Conservation (phyloP, 64 coral and sea anemone genomes). For the Porites lutea region DNA sequence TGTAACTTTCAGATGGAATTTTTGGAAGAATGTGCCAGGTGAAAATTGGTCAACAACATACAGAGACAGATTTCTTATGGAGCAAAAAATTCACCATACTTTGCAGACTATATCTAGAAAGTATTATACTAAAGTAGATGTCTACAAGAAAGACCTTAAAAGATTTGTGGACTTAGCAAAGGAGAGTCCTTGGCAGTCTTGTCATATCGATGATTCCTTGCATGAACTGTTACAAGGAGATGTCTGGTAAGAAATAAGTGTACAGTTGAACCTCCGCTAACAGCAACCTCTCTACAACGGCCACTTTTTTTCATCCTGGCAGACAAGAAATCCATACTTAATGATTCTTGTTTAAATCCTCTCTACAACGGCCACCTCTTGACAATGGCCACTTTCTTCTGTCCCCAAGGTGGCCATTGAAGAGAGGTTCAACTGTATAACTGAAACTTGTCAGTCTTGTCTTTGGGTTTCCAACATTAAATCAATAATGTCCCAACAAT, state of each 20-base stretch:
- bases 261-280: too few species aligned
- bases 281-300: too few species aligned
- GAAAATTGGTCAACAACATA: slow-evolving; percentile 63
- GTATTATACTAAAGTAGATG: slow-evolving; percentile 64
- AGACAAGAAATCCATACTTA: too few species aligned
- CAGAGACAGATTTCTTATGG: slow-evolving; percentile 65
- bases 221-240: slow-evolving; percentile 56
- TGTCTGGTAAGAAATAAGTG: slow-evolving; percentile 7
- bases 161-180: slow-evolving; percentile 39
- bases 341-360: too few species aligned
- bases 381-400: too few species aligned
- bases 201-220: slow-evolving; percentile 26
- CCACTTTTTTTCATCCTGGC: too few species aligned
- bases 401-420: too few species aligned
- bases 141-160: slow-evolving; percentile 49
- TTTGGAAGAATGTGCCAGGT: slow-evolving; percentile 58
- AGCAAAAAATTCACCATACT: slow-evolving; percentile 34
- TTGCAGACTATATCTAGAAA: slow-evolving; percentile 64
- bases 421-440: too few species aligned
- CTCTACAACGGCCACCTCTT: too few species aligned
- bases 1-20: slow-evolving; percentile 51
- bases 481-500: too few species aligned
- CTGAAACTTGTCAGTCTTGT: too few species aligned
- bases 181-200: slow-evolving; percentile 10
- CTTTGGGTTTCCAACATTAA: too few species aligned